These are phyloP conservation scores for Cheirogaleus major DNA, from an alignment of 2,797 vertebrate genomes.

Conservation along the genomic window DNA sequence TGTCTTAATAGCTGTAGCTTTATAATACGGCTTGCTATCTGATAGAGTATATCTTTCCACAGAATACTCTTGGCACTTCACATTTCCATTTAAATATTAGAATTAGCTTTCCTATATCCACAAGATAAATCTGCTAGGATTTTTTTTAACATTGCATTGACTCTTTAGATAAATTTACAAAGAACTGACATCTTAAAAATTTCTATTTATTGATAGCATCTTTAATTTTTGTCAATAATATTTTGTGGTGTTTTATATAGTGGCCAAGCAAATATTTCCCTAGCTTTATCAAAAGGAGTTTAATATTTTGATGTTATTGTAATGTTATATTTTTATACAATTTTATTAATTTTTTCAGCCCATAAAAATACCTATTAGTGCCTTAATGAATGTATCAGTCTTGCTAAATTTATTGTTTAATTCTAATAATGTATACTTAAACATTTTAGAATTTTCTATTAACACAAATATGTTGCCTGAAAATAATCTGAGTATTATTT, in stretches of 20 bases:
- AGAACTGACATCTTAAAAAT: background rate
- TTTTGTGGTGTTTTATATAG: background rate
- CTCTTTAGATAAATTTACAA: background rate
- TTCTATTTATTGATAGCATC: background rate
- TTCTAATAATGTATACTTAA: background rate
- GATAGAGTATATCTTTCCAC: background rate
- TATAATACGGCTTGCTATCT: background rate
- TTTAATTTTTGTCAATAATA: background rate
- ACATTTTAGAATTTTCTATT: background rate
- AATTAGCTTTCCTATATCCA: background rate
- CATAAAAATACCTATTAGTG: background rate
- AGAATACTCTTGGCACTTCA: background rate
- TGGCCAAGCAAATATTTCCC: background rate
- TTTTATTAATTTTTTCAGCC: background rate
- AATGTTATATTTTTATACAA: background rate
- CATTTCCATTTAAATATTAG: background rate
- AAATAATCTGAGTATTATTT: background rate
- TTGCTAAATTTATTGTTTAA: background rate
- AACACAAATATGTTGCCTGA: background rate
- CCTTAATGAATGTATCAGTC: background rate
- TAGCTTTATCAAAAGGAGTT: background rate
- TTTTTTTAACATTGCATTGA: background rate
- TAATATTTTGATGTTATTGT: background rate
- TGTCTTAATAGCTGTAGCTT: background rate
- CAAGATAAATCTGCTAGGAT: background rate